Percentiles rank a stretch among this genome's conserved stretches.
Conservation (phyloP, 2,888 invertebrate genomes). For the Ormia ochracea region DNA sequence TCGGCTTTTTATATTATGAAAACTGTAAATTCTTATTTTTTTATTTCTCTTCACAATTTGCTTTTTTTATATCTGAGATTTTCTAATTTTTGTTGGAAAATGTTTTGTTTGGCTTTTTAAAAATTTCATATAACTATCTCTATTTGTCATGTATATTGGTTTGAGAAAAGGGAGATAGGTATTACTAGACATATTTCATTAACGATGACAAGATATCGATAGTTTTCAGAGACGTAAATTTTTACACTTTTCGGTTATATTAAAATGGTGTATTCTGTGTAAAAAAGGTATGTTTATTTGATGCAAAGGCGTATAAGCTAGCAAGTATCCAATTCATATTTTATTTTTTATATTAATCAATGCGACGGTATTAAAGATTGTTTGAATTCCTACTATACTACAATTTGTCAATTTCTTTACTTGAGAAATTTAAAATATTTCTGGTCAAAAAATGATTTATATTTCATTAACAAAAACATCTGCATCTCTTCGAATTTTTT, state of each 20-base stretch:
- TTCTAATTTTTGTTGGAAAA: neutral
- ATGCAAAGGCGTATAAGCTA: too few relatives aligned
- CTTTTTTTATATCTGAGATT: neutral
- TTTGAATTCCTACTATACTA: too few relatives aligned
- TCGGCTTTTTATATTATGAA: neutral
- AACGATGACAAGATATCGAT: neutral
- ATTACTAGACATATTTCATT: neutral
- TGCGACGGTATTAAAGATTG: too few relatives aligned
- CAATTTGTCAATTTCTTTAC: too few relatives aligned
- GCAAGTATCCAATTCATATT: too few relatives aligned
- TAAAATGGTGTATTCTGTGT: too few relatives aligned
- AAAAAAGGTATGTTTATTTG: too few relatives aligned
- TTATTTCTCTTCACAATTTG: neutral
- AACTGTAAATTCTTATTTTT: neutral
- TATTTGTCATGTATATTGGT: neutral
- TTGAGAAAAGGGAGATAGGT: neutral
- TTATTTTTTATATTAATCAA: too few relatives aligned
- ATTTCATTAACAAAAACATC: too few relatives aligned
- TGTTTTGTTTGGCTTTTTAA: constrained; percentile 37
- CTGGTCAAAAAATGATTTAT: too few relatives aligned
- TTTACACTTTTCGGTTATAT: neutral
- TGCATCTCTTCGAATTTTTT: too few relatives aligned
- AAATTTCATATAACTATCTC: neutral
- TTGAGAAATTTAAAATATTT: too few relatives aligned
- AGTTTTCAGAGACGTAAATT: neutral